A percentile compares a stretch with the other conserved stretches of the same genome.
Conservation (phyloP, 2,113 vertebrate genomes). For the Mesembrinibis cayennensis region DNA sequence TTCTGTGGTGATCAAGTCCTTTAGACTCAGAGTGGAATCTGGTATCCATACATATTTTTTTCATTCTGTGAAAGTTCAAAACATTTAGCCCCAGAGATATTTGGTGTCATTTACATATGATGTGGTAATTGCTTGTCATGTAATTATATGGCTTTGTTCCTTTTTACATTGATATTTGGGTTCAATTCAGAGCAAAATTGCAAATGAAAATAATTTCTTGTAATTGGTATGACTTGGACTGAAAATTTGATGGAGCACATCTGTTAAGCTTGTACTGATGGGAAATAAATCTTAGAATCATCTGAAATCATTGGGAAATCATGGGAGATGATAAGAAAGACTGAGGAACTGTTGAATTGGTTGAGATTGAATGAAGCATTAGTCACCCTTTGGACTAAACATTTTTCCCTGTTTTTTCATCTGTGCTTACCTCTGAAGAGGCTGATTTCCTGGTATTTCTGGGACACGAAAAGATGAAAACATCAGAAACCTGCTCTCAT, state of each 20-base stretch:
- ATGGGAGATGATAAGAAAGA: not conserved
- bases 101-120: not conserved
- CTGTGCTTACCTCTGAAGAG: not conserved
- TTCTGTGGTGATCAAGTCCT: not conserved
- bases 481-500: constrained; percentile 22
- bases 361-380: not conserved
- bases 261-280: not conserved
- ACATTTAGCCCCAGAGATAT: not conserved
- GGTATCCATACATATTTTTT: not conserved
- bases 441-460: constrained; percentile 30
- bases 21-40: not conserved
- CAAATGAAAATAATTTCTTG: not conserved
- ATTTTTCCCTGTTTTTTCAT: not conserved
- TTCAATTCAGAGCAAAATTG: not conserved
- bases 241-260: not conserved
- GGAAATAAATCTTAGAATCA: not conserved
- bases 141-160: not conserved
- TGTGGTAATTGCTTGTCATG: not conserved
- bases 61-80: not conserved
- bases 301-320: not conserved
- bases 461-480: constrained; percentile 16
- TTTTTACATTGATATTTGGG: not conserved
- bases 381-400: not conserved
- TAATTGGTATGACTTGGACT: not conserved
- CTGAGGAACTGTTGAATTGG: not conserved